A percentile compares a stretch with the other conserved stretches of the same genome.
These are phyloP conservation scores for Homarus gammarus DNA, from an alignment of 2,888 invertebrate species.

Conservation along the genomic window DNA sequence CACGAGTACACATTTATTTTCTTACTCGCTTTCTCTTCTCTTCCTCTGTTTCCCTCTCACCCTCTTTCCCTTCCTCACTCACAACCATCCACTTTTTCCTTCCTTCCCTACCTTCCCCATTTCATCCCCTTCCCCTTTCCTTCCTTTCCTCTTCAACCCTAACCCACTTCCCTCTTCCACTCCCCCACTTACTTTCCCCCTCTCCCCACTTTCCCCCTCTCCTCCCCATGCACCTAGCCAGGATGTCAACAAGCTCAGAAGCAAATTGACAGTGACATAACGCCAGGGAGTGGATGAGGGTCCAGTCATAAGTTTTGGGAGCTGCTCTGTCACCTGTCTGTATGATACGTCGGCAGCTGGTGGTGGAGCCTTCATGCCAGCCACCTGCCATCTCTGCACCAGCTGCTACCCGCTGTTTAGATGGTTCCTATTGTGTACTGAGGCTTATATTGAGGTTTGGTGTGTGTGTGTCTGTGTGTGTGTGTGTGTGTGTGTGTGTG, in stretches of 20 bases:
- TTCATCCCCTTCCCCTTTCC: constrained; percentile 3
- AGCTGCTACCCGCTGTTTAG: neutral
- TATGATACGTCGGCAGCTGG: neutral
- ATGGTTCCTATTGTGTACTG: neutral
- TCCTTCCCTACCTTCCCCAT: neutral
- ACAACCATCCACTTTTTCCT: neutral
- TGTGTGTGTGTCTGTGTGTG: neutral
- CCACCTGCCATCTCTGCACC: neutral
- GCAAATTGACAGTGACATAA: neutral
- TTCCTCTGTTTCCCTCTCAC: neutral
- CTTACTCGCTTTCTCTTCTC: neutral
- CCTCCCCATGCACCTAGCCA: neutral
- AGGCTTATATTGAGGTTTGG: neutral
- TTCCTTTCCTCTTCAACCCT: neutral
- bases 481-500: constrained; percentile 19
- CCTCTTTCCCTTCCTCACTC: neutral
- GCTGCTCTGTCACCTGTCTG: neutral
- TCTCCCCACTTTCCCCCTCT: neutral
- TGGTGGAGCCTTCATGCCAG: neutral
- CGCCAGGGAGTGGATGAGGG: neutral
- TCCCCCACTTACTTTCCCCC: neutral
- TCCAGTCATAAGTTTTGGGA: neutral
- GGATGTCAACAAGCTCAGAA: neutral
- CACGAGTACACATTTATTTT: neutral
- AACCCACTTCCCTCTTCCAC: neutral